These are phyloP conservation scores for Procambarus clarkii DNA, from an alignment of 1,140 invertebrate genomes.

Conservation along the genomic window DNA sequence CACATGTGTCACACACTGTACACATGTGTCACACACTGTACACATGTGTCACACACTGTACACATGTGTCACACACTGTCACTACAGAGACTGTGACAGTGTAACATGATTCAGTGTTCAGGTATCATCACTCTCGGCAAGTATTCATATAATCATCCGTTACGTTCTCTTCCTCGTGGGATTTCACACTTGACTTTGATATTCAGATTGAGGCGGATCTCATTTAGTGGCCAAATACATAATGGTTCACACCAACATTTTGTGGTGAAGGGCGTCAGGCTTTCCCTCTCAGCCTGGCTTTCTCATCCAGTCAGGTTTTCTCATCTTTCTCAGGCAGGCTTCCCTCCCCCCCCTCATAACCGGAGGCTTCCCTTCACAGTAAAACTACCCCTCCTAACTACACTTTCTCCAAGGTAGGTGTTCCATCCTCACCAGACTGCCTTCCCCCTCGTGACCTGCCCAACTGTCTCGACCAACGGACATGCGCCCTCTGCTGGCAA, in stretches of 20 bases:
- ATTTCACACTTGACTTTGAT: conserved; percentile 4
- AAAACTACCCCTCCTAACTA: not conserved
- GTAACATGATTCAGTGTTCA: not conserved
- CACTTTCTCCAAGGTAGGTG: not conserved
- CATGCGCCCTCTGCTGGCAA: no score
- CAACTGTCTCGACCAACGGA: no score
- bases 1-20: no score
- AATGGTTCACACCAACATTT: not conserved
- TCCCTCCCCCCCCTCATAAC: no score
- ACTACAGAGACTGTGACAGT: no score
- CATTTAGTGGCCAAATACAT: not conserved
- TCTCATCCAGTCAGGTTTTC: no score
- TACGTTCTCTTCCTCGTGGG: not conserved
- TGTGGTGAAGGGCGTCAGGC: not conserved
- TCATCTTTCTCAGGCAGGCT: no score
- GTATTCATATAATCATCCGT: not conserved
- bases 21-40: no score
- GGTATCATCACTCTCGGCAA: not conserved
- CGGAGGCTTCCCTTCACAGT: not conserved
- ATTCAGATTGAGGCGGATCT: not conserved
- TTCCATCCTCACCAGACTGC: not conserved
- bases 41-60: no score
- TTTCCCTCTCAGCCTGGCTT: no score
- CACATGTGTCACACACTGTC: no score
- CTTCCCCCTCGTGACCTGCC: no score